Evolutionary conservation across 2,888 invertebrate species (phyloP).

Genomic region (Orchesella flavescens): DNA sequence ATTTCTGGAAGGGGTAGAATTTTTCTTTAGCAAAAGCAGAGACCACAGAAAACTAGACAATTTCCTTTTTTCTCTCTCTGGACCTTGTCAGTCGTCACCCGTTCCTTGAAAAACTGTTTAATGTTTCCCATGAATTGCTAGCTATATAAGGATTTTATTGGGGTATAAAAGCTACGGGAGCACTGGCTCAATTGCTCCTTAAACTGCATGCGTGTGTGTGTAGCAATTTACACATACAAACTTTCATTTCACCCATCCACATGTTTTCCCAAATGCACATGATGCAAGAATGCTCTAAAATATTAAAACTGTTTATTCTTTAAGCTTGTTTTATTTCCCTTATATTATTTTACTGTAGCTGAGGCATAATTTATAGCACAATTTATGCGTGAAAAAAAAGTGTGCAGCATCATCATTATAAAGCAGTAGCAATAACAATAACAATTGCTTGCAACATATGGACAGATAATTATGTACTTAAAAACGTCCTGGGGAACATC

Average conservation of each 20-base stretch:
- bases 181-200: conserved; percentile 13
- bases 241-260: background rate
- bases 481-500: background rate
- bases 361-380: background rate
- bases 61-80: conserved; percentile 43
- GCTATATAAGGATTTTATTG: conserved; percentile 57
- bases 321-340: background rate
- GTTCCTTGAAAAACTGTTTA: conserved; percentile 64
- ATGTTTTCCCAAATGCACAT: background rate
- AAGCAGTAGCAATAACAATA: conserved; percentile 14
- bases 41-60: background rate
- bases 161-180: conserved; percentile 55
- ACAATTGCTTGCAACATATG: background rate
- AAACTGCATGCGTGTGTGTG: conserved; percentile 34
- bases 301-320: background rate
- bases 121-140: conserved; percentile 61
- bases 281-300: background rate
- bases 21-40: too few species aligned
- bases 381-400: background rate
- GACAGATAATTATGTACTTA: background rate
- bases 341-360: background rate
- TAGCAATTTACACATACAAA: conserved; percentile 27
- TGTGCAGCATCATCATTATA: background rate
- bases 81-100: conserved; percentile 68
- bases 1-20: too few species aligned